These are phyloP conservation scores for Dromiciops gliroides DNA, from an alignment of 2,113 vertebrate genomes.

Conservation along the genomic window DNA sequence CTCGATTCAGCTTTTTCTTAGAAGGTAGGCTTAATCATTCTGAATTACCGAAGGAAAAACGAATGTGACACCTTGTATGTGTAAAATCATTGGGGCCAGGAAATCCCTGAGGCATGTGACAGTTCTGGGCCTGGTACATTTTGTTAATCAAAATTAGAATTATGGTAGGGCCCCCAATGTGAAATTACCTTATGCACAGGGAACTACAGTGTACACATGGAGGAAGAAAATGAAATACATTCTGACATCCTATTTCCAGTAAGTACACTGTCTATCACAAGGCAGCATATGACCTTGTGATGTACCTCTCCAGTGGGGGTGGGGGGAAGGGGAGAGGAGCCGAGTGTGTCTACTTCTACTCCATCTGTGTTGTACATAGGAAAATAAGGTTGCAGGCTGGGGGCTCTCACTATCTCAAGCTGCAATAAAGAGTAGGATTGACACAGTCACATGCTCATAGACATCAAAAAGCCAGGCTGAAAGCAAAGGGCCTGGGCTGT, in stretches of 20 bases:
- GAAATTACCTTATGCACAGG: background rate
- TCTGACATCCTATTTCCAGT: background rate
- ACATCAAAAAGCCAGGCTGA: background rate
- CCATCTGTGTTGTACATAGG: background rate
- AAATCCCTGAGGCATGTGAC: background rate
- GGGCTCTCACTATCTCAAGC: constrained; percentile 48
- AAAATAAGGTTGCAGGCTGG: constrained; percentile 48
- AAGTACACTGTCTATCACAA: background rate
- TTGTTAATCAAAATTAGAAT: background rate
- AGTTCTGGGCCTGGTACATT: background rate
- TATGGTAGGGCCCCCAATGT: background rate
- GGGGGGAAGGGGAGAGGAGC: background rate
- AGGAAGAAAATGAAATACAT: background rate
- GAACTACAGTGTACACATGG: background rate
- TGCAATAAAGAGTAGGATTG: constrained; percentile 15
- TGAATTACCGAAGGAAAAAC: background rate
- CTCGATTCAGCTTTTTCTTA: background rate
- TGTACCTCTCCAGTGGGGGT: background rate
- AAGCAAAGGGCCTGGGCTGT: background rate
- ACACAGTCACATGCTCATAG: background rate
- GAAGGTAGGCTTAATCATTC: background rate
- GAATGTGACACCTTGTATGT: background rate
- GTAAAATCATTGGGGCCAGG: background rate
- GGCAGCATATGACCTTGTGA: background rate
- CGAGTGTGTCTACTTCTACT: background rate